A percentile compares a stretch with the other conserved stretches of the same genome.
These are phyloP conservation scores for Drosophila gaucha DNA, from an alignment of 2,888 invertebrate species.

Conservation along the genomic window DNA sequence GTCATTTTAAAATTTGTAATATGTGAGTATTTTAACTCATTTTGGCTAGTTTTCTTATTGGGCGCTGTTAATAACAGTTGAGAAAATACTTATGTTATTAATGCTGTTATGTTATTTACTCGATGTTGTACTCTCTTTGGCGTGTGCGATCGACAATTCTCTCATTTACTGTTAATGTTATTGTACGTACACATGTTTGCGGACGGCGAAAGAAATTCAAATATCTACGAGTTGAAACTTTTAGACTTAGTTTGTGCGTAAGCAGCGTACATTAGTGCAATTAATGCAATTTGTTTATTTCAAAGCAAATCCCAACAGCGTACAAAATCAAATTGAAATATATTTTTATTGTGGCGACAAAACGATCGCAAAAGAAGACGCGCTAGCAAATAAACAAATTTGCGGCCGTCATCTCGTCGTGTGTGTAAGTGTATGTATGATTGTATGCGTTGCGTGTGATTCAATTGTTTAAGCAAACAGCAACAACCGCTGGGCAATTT, in stretches of 20 bases:
- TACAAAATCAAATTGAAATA: slow-evolving; percentile 15
- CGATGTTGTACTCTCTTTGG: slow-evolving; percentile 12
- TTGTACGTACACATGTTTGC: slow-evolving; percentile 57
- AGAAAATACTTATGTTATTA: slow-evolving; percentile 3
- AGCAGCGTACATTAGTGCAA: slow-evolving; percentile 24
- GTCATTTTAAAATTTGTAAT: no score
- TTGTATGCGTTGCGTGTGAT: slow-evolving; percentile 49
- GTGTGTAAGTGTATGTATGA: slow-evolving; percentile 21
- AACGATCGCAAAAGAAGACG: slow-evolving; percentile 45
- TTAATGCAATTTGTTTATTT: slow-evolving; percentile 22
- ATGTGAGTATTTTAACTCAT: not conserved
- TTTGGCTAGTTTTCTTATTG: slow-evolving; percentile 3
- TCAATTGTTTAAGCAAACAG: slow-evolving; percentile 65
- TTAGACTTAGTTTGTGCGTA: slow-evolving; percentile 42
- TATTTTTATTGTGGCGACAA: slow-evolving; percentile 37
- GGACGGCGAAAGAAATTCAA: slow-evolving; percentile 54
- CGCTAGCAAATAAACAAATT: slow-evolving; percentile 56
- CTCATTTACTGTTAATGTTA: slow-evolving; percentile 61
- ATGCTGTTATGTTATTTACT: slow-evolving; percentile 6
- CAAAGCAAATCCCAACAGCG: slow-evolving; percentile 13
- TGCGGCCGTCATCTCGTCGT: slow-evolving; percentile 50
- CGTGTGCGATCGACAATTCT: slow-evolving; percentile 39
- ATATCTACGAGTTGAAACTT: slow-evolving; percentile 33
- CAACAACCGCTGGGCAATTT: slow-evolving; percentile 33
- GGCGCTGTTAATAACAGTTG: slow-evolving; percentile 18